These are phyloP conservation scores for Myotis planiceps DNA, from an alignment of 2,797 vertebrate species.

Conservation along the genomic window DNA sequence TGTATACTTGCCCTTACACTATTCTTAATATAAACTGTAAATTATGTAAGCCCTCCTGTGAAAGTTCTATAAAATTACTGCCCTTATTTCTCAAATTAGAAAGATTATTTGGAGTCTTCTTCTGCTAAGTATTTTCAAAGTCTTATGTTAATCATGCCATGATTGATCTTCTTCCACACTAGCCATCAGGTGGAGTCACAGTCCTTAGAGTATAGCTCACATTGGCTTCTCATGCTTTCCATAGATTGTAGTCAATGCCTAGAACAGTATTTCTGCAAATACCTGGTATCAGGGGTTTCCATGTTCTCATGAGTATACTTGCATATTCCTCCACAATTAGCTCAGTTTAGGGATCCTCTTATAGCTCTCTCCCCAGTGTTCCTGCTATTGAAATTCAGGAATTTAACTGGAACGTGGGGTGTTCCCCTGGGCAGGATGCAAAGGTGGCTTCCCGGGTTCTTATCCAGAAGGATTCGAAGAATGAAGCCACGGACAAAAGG, in stretches of 20 bases:
- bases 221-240: background rate
- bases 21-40: slow-evolving; percentile 12
- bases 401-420: no score
- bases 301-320: background rate
- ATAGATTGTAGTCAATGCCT: background rate
- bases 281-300: background rate
- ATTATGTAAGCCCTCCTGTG: background rate
- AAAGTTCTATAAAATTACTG: background rate
- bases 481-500: no score
- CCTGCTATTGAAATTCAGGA: background rate
- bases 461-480: no score
- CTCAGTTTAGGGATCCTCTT: background rate
- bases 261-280: background rate
- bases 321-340: background rate
- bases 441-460: no score
- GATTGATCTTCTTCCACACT: background rate
- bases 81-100: slow-evolving; percentile 1
- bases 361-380: background rate
- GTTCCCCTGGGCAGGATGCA: no score
- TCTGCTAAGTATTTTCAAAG: background rate
- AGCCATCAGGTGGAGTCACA: background rate
- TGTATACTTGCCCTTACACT: slow-evolving; percentile 33
- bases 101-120: background rate
- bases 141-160: background rate
- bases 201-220: background rate